Evolutionary conservation across 2,797 vertebrate species (phyloP), one percentile per base, ranked within the genome.

Genomic region (Characodon lateralis): DNA sequence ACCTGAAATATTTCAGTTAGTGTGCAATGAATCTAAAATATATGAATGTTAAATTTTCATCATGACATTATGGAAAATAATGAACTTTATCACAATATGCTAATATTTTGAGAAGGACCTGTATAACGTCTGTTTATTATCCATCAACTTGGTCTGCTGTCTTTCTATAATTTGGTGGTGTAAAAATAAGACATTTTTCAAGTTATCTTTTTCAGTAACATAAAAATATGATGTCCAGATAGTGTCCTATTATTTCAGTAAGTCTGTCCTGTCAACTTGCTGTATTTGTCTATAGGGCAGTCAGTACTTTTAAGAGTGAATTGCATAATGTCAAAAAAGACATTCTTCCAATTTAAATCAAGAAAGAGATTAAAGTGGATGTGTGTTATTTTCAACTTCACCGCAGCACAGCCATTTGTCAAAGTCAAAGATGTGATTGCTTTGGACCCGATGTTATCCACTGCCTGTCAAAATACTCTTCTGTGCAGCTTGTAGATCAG

Each of bases 331-430:
- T 98, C 97, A 98, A 96, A 97, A 63, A 97, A 96, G 95, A 96
- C 95, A 96, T 95, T 96, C 96, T 96, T 97, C 96, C 96, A 96
- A 97, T 98, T 98, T 98, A 98, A 70, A 99, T 99, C 97, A 97
- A 97, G 96, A 97, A 97, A 97, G 96, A 98, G 97, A 98, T 98
- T 98, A 98, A 98, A 98, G 97, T 97, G 97, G 97, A 98, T 98
- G 97, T 97, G 96, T 97, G 97, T 98, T 98, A 97, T 97, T 98
- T 97, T 98, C 97, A 98, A 98, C 96, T 98, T 97, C 95, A 89
- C 97, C 93, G 93, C 96, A 95, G 97, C 96, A 96, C 96, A 95
- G 88, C 96, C 97, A 99, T 99, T 98, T 98, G 96, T 99, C 98
- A 99, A 97, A 97, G 98, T 99, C 98, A 98, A 94, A 96, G 96